Base-by-base conservation (phyloP, 2,797 vertebrate species). In the Urocyon cinereoargenteus region DNA sequence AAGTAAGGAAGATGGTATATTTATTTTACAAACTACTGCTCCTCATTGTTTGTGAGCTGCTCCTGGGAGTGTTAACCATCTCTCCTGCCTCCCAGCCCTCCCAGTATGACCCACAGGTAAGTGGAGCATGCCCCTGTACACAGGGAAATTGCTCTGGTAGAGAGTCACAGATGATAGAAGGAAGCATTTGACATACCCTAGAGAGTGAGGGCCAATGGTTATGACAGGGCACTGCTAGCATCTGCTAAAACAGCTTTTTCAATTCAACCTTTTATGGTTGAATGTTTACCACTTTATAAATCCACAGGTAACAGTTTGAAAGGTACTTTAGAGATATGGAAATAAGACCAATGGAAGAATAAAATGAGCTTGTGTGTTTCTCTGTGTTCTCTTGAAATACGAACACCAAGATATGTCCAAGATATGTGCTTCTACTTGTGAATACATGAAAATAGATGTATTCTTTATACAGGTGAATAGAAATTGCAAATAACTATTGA, bases 251-350 rank as follows among this genome's bases (percentile, higher is more conserved):
- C 31, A 84, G 85, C 70, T 66, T 95, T 86, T 92, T 28, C 66
- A 87, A 86, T 85, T 73, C 62, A 91, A 45, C 9, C 18, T 84
- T 90, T 85, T 59, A 82, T 85, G 36, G 40, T 40, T 85, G 72
- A 94, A 34, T 91, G 22, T 85, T 95, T 86, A 62, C 59, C 82
- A 40, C 59, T 83, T 94, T 88, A 66, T 72, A 96, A 96, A 94
- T 72, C 9, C 18, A 88, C 66, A 94, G 45, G 36, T 82, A 90
- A 73, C 49, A 91, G 90, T 97, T 73, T 83, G 78, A 91, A 97
- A 86, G 49, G 28, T 93, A 61, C 78, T 89, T 91, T 57, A 92
- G 72, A 22, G 40, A 86, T 3, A 0, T 90, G 31, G 18, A 86
- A 91, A 91, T 91, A 24, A 95, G 51, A 90, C 10, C 15, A 85